Evolutionary conservation across 2,113 vertebrate genomes (phyloP).

Genomic region (Scolopax mira): DNA sequence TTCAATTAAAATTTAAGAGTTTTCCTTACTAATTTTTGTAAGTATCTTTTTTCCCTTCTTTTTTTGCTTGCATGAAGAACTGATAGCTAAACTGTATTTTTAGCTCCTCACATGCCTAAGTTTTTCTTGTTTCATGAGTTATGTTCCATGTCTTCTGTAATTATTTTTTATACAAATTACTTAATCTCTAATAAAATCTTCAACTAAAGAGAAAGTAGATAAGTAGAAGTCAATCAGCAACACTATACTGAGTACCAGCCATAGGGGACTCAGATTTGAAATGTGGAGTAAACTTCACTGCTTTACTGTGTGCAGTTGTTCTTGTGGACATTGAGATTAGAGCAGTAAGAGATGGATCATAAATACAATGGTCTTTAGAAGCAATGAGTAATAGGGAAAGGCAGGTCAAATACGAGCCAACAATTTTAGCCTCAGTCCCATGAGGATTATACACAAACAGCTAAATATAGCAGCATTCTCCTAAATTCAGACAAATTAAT

Average conservation of each 20-base stretch:
- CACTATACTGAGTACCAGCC: neutral
- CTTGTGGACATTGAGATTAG: neutral
- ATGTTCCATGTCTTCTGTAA: neutral
- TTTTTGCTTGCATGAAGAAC: neutral
- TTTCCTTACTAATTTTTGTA: neutral
- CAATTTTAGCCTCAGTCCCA: neutral
- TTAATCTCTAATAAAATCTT: neutral
- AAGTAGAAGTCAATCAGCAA: neutral
- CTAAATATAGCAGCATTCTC: conserved; percentile 11
- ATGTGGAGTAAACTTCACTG: neutral
- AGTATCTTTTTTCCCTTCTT: neutral
- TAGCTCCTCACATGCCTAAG: neutral
- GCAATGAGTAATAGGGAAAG: conserved; percentile 4
- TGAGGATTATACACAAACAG: neutral
- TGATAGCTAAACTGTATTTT: neutral
- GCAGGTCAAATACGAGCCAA: conserved; percentile 30
- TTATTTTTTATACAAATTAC: neutral
- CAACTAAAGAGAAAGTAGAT: neutral
- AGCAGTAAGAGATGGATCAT: neutral
- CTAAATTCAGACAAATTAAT: conserved; percentile 29
- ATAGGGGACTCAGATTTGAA: neutral
- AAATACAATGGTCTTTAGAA: neutral
- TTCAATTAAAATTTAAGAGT: neutral
- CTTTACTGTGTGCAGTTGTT: neutral
- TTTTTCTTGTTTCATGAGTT: neutral